Evolutionary conservation across 2,888 invertebrate genomes (phyloP), one percentile per base, ranked within the genome.

Genomic region (Metalampra italica): DNA sequence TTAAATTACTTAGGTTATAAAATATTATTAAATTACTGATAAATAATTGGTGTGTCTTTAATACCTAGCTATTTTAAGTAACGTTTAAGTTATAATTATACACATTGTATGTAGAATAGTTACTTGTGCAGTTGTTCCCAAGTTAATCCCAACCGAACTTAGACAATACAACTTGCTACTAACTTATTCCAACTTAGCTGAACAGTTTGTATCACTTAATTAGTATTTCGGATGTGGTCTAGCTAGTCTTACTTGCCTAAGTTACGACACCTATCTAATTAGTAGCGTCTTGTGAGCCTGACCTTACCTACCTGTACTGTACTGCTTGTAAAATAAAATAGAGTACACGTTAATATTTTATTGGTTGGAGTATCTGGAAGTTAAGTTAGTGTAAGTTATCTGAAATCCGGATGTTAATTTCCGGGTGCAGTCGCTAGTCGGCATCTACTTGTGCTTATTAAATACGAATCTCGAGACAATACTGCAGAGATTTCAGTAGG

Each of bases 381-480:
- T 22, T 22, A 22, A 22, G 22, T 22, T 22, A 22, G 22, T 22
- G 22, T 22, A 22, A 22, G 22, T 22, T 22, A 22, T 5, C 22
- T 22, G 22, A 22, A 22, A 22, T 22, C 22, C 22, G 22, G 5
- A 15, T 14, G 14, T 45, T 3, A 39, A 39, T 39, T 39, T 39
- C 39, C 39, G 39, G 39, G 14, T 15, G 8, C 9, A 14, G 39
- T 8, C 8, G 15, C 9, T 8, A 39, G 39, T 11, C 34, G 13
- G 14, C n/a, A 37, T 12, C 37, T 37, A 9, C 12, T 78, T 68
- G 62, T 58, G 64, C 76, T 86, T 85, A 85, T 86, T 83, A 85
- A 86, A 82, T 82, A 75, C 71, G 66, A 77, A 73, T 84, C 86
- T 86, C 86, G 79, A 84, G 85, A 83, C 85, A 81, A 82, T 83